A percentile compares a stretch with the other conserved stretches of the same genome.
Evolutionary conservation across 2,888 invertebrate species (phyloP).

Genomic region (Mycalesis mineus): DNA sequence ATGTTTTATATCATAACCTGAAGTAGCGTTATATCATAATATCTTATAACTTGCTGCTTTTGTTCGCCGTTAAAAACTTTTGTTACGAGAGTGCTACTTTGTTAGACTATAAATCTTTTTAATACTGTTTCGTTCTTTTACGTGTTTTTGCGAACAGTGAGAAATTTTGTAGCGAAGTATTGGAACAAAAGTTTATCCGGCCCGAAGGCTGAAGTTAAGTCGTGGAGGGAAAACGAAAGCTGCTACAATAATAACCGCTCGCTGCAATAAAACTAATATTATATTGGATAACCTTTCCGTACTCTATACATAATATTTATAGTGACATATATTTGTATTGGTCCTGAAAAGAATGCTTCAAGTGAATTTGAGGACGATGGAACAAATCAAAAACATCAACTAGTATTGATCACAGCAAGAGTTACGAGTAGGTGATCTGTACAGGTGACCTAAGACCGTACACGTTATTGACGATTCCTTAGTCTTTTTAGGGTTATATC

Average conservation of each 20-base stretch:
- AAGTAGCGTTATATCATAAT: slow-evolving; percentile 8
- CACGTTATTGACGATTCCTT: too few relatives aligned
- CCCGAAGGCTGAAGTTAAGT: slow-evolving; percentile 18
- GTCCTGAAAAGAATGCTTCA: too few relatives aligned
- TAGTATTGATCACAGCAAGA: too few relatives aligned
- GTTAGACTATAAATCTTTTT: slow-evolving; percentile 18
- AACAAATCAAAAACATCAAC: too few relatives aligned
- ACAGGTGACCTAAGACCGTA: too few relatives aligned
- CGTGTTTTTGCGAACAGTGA: slow-evolving; percentile 18
- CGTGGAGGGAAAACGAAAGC: slow-evolving; percentile 22
- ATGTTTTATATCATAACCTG: background rate
- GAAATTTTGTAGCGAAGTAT: slow-evolving; percentile 23
- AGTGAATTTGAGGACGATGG: too few relatives aligned
- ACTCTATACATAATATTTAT: too few relatives aligned
- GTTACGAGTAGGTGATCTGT: too few relatives aligned
- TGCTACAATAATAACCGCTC: slow-evolving; percentile 28
- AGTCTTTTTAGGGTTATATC: too few relatives aligned
- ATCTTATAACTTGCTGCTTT: slow-evolving; percentile 7
- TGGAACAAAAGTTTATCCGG: slow-evolving; percentile 25
- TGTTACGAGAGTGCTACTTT: slow-evolving; percentile 16
- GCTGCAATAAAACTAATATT: slow-evolving; percentile 23
- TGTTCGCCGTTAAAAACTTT: slow-evolving; percentile 16
- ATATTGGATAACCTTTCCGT: background rate
- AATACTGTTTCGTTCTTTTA: slow-evolving; percentile 14
- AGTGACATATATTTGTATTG: too few relatives aligned